phyloP scores from a whole-genome alignment of 2,797 vertebrate genomes.

The Florisuga fusca region DNA sequence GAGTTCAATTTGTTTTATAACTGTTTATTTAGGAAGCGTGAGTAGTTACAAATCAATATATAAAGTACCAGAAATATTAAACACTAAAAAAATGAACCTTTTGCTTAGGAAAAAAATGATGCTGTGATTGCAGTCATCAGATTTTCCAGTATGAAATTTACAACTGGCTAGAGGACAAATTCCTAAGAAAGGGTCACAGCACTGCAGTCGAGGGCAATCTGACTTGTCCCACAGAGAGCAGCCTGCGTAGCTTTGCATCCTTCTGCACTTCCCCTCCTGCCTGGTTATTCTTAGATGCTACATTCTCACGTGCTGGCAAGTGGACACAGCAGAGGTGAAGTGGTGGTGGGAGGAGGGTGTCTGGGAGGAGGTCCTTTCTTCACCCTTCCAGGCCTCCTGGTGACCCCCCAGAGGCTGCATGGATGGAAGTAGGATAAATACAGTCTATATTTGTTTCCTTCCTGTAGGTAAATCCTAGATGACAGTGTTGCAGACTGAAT shows the following conservation, averaged over 20 bases:
- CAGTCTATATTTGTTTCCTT: not conserved
- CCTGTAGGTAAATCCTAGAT: not conserved
- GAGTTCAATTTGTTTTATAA: slow-evolving; percentile 43
- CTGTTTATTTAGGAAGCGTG: slow-evolving; percentile 55
- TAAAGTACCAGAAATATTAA: slow-evolving; percentile 54
- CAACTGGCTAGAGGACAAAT: slow-evolving; percentile 17
- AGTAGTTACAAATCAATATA: slow-evolving; percentile 61
- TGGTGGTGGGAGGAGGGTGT: not conserved
- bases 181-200: not conserved
- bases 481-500: not conserved
- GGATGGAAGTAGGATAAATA: not conserved
- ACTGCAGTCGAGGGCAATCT: not conserved
- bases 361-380: not conserved
- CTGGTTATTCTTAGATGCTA: not conserved
- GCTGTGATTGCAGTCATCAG: slow-evolving; percentile 27
- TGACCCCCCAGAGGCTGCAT: not conserved
- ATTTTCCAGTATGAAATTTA: slow-evolving; percentile 31
- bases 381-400: not conserved
- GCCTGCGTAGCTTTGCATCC: accelerated
- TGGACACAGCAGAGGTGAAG: not conserved
- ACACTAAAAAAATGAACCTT: slow-evolving; percentile 5
- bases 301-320: accelerated
- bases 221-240: not conserved
- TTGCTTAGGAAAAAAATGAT: slow-evolving; percentile 9
- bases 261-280: not conserved